phyloP scores from a whole-genome alignment of 2,888 invertebrate genomes.

The Lithophane semibrunnea region DNA sequence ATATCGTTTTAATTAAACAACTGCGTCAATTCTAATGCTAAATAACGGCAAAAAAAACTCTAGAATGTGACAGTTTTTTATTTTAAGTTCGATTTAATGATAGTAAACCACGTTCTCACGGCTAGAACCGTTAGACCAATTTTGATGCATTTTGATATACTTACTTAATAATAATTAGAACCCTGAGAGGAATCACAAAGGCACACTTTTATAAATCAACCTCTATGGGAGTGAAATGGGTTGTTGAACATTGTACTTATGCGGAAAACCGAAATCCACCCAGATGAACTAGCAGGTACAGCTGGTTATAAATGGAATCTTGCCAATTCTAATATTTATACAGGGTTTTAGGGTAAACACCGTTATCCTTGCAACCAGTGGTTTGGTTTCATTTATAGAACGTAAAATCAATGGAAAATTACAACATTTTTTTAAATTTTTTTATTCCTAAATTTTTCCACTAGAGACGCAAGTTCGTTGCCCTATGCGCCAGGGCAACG shows the following conservation, averaged over 20 bases:
- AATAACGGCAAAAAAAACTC: not conserved
- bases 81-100: not conserved
- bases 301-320: not conserved
- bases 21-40: slow-evolving; percentile 1
- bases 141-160: not conserved
- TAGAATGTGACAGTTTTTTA: not conserved
- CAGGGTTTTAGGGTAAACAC: too few species aligned
- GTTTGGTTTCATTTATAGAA: too few species aligned
- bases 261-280: not conserved
- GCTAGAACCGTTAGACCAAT: not conserved
- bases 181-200: not conserved
- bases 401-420: too few species aligned
- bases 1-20: not conserved
- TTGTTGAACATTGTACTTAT: not conserved
- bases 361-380: too few species aligned
- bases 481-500: too few species aligned
- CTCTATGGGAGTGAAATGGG: not conserved
- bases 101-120: not conserved
- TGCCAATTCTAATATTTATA: not conserved
- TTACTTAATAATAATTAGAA: not conserved
- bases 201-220: not conserved
- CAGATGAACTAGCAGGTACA: not conserved
- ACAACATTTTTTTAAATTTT: too few species aligned
- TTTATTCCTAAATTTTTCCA: too few species aligned
- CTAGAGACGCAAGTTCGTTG: too few species aligned